phyloP scores from a whole-genome alignment of 2,113 vertebrate species.

The Cavia porcellus region DNA sequence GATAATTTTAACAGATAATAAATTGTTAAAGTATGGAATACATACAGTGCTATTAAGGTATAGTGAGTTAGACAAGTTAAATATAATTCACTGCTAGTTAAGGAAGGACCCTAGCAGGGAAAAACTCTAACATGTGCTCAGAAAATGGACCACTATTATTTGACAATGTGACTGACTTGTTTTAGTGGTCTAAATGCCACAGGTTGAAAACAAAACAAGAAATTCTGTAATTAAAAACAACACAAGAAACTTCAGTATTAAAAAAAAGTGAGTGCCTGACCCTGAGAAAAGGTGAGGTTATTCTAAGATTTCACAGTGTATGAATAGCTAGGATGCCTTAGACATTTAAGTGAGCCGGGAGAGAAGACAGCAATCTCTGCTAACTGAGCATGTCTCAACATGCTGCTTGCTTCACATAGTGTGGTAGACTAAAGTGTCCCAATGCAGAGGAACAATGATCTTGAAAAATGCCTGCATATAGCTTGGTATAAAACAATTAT shows the following conservation, averaged over 20 bases:
- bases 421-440: not conserved
- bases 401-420: not conserved
- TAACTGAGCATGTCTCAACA: not conserved
- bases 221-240: not conserved
- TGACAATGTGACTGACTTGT: not conserved
- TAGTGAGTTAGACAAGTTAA: not conserved
- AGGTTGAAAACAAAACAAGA: not conserved
- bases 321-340: not conserved
- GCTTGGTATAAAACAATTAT: not conserved
- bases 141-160: not conserved
- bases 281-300: not conserved
- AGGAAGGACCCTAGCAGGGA: not conserved
- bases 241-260: not conserved
- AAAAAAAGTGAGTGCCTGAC: not conserved
- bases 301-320: not conserved
- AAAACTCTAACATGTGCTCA: not conserved
- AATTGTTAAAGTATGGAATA: not conserved
- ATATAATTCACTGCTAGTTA: not conserved
- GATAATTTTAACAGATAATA: conserved; percentile 20
- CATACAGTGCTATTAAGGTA: not conserved
- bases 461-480: not conserved
- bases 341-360: not conserved
- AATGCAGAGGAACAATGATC: not conserved
- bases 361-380: not conserved
- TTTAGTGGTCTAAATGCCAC: not conserved